These are phyloP conservation scores for Tachina grossa DNA, from an alignment of 2,888 invertebrate species.

Conservation along the genomic window DNA sequence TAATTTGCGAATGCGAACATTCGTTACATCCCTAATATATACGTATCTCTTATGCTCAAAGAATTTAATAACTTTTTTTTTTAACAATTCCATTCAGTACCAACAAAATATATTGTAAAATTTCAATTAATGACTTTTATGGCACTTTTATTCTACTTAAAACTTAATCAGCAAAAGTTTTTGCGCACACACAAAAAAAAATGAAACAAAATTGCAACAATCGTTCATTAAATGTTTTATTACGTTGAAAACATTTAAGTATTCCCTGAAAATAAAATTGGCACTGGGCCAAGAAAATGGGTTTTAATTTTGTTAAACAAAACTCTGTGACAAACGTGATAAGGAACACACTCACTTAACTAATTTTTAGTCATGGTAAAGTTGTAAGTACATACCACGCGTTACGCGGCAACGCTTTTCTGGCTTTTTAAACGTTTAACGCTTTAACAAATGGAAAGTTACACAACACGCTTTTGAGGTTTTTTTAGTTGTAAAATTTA, in stretches of 20 bases:
- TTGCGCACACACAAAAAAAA: not conserved
- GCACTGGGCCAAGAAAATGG: constrained; percentile 29
- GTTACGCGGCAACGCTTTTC: too few species aligned
- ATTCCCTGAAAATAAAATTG: constrained; percentile 25
- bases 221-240: constrained; percentile 4
- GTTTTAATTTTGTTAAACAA: constrained; percentile 38
- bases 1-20: too few species aligned
- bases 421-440: too few species aligned
- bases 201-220: not conserved
- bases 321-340: constrained; percentile 39
- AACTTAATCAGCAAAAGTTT: constrained; percentile 47
- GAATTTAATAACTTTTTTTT: not conserved
- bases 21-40: too few species aligned
- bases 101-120: constrained; percentile 1
- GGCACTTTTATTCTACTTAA: constrained; percentile 48
- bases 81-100: not conserved
- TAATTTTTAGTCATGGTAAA: not conserved
- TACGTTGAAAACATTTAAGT: not conserved
- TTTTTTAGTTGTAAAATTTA: too few species aligned
- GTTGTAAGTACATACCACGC: too few species aligned
- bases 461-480: too few species aligned
- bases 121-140: constrained; percentile 47
- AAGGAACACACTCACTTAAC: constrained; percentile 20
- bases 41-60: not conserved
- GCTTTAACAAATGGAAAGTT: too few species aligned